Base-by-base conservation (phyloP, 2,113 vertebrate genomes). In the Meles meles region DNA sequence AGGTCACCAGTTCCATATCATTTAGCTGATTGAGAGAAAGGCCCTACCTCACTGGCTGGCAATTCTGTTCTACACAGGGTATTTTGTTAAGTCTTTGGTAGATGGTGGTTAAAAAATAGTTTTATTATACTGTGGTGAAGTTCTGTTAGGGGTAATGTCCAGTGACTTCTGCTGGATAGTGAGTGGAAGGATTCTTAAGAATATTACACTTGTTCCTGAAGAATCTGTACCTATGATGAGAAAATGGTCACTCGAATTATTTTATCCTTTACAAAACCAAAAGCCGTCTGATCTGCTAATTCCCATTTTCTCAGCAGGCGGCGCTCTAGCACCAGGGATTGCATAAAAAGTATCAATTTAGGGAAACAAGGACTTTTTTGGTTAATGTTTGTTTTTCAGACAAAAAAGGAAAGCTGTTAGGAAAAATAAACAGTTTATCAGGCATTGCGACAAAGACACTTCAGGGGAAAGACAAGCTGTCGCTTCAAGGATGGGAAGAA, bases 351-450 rank as follows among this genome's bases (percentile, higher is more conserved):
- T 8, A 23, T 63, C 55, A 20, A 0, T 49, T 71, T 29, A 31
- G 55, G 0, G 29, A 71, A 93, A 69, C 2, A 34, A 90, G 93
- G 29, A 87, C 6, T 34, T 44, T 89, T 96, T 71, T 61, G 79
- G 96, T 93, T 85, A 87, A 63, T 90, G 96, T 97, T 97, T 97
- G 95, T 97, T 97, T 97, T 98, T 90, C 95, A 96, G 82, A 79
- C 72, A 82, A 71, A 90, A 86, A 93, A 76, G 83, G 93, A 96
- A 98, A 98, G 96, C 95, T 97, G 97, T 94, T 93, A 98, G 89
- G 92, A 93, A 97, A 98, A 97, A 97, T 96, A 98, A 97, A 98
- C 97, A 97, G 95, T 96, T 97, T 96, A 97, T 97, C 96, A 97
- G 71, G 84, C 90, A 77, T 69, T 92, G 7, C 12, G 6, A 94